A percentile compares a stretch with the other conserved stretches of the same genome.
Conservation (phyloP, 2,113 vertebrate species). For the Myotis yumanensis region DNA sequence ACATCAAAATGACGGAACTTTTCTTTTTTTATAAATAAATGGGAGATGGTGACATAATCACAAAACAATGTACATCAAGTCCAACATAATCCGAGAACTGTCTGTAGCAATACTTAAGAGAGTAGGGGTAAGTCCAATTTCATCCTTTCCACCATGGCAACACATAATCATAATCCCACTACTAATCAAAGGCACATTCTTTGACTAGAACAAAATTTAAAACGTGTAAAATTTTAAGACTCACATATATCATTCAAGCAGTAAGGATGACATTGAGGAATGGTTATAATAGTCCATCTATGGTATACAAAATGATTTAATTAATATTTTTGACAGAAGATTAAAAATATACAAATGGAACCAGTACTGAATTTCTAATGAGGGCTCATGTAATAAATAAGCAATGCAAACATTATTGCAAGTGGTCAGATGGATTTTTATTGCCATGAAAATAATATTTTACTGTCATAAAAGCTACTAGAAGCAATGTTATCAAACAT, state of each 20-base stretch:
- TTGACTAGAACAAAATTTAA: neutral
- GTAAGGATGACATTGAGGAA: neutral
- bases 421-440: neutral
- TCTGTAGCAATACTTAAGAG: neutral
- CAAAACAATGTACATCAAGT: no score
- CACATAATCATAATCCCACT: neutral
- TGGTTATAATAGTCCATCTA: neutral
- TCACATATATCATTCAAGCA: neutral
- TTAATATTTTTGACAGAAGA: neutral
- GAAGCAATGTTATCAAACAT: neutral
- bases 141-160: neutral
- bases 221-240: neutral
- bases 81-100: no score
- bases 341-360: neutral
- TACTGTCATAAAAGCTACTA: neutral
- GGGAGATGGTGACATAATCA: no score
- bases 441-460: neutral
- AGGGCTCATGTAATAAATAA: neutral
- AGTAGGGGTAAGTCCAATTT: neutral
- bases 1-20: no score
- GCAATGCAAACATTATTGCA: neutral
- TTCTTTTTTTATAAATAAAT: no score
- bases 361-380: neutral
- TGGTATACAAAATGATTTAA: neutral
- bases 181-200: neutral